phyloP scores from a whole-genome alignment of 2,797 vertebrate genomes.

The Benthosema pterotum region DNA sequence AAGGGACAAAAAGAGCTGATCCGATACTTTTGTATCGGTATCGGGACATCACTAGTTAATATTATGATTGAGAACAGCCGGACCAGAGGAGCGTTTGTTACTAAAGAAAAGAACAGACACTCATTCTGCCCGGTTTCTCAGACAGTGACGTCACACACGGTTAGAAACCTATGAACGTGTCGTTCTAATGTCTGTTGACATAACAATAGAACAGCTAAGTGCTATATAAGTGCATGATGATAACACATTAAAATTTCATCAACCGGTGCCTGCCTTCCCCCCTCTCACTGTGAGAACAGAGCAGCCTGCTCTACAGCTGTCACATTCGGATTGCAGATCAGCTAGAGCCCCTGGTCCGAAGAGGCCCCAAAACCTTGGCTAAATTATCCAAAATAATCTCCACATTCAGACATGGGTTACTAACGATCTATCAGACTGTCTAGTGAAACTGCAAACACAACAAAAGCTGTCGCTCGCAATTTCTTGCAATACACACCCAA shows the following conservation, averaged over 20 bases:
- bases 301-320: slow-evolving; percentile 54
- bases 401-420: slow-evolving; percentile 18
- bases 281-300: slow-evolving; percentile 26
- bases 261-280: slow-evolving; percentile 35
- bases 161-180: slow-evolving; percentile 45
- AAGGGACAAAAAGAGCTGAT: too few species aligned
- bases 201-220: slow-evolving; percentile 47
- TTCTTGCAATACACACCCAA: too few species aligned
- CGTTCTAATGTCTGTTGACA: slow-evolving; percentile 21
- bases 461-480: neutral
- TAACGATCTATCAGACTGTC: slow-evolving; percentile 13
- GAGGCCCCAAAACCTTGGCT: slow-evolving; percentile 19
- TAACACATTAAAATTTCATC: slow-evolving; percentile 70
- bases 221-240: slow-evolving; percentile 40
- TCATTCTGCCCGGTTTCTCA: slow-evolving; percentile 23
- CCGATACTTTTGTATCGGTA: too few species aligned
- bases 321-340: slow-evolving; percentile 12
- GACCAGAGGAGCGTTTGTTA: too few species aligned
- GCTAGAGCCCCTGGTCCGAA: slow-evolving; percentile 15
- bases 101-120: neutral
- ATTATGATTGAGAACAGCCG: too few species aligned
- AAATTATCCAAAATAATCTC: slow-evolving; percentile 38
- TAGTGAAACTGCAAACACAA: neutral
- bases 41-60: too few species aligned
- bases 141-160: slow-evolving; percentile 27